A percentile compares a stretch with the other conserved stretches of the same genome.
These are phyloP conservation scores for Trilocha varians DNA, from an alignment of 2,888 invertebrate genomes.

Conservation along the genomic window DNA sequence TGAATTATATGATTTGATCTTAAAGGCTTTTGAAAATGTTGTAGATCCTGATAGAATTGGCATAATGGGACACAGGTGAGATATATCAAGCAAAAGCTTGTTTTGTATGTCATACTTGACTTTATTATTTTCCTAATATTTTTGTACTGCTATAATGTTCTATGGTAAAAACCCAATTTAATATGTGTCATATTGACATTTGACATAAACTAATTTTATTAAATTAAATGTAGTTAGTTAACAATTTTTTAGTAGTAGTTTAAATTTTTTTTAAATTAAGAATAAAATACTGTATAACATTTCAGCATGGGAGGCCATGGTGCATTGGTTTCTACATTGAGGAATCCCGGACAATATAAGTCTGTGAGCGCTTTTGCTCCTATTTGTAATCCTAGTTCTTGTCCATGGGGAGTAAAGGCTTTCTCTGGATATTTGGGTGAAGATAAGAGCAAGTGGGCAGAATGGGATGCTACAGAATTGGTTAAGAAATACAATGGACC, in stretches of 20 bases:
- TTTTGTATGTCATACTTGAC: background rate
- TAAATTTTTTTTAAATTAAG: background rate
- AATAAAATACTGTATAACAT: conserved; percentile 12
- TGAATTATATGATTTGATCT: conserved; percentile 85
- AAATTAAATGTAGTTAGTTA: background rate
- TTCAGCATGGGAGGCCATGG: conserved; percentile 99
- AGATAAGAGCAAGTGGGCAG: conserved; percentile 79
- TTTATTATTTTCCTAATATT: conserved; percentile 3
- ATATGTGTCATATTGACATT: too few species aligned
- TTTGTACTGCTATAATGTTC: too few species aligned
- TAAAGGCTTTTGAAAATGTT: conserved; percentile 77
- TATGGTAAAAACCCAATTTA: too few species aligned
- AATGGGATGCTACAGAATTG: conserved; percentile 92
- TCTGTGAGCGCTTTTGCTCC: conserved; percentile 97
- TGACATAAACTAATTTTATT: conserved; percentile 1
- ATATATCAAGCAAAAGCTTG: background rate
- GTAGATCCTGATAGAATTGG: conserved; percentile 75
- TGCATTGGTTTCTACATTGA: conserved; percentile 89
- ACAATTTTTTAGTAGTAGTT: background rate
- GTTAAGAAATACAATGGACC: conserved; percentile 88
- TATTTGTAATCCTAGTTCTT: conserved; percentile 88
- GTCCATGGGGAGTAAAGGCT: conserved; percentile 92
- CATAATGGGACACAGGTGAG: conserved; percentile 86
- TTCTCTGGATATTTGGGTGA: conserved; percentile 86
- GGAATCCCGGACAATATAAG: conserved; percentile 90